Evolutionary conservation across 1,140 invertebrate species (phyloP).

Genomic region (Drosophila willistoni): DNA sequence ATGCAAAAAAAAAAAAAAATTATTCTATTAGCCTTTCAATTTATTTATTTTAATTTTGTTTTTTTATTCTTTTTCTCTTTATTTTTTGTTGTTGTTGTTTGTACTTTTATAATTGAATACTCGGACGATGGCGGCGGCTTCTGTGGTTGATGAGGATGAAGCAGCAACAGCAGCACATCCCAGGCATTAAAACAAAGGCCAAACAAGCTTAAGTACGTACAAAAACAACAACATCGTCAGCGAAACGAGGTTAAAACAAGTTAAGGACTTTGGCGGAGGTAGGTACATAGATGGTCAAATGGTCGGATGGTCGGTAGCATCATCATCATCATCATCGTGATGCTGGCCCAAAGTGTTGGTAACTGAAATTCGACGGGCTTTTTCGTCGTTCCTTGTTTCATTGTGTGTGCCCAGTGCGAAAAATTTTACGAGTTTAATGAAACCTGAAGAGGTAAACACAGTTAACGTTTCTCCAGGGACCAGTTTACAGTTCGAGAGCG

Average conservation of each 20-base stretch:
- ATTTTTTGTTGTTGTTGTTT: conserved; percentile 1
- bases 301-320: conserved; percentile 2
- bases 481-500: conserved; percentile 23
- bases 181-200: conserved; percentile 45
- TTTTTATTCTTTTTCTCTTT: conserved; percentile 17
- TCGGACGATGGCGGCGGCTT: conserved; percentile 5
- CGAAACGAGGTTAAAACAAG: conserved; percentile 62
- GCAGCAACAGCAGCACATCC: conserved; percentile 24
- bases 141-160: conserved; percentile 48
- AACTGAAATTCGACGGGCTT: conserved; percentile 41
- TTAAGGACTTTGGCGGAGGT: conserved; percentile 50
- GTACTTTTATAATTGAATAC: conserved; percentile 40
- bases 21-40: conserved; percentile 23
- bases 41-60: background rate
- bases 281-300: conserved; percentile 11
- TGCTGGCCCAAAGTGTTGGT: conserved; percentile 30
- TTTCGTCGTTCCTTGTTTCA: conserved; percentile 16
- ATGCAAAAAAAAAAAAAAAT: conserved; percentile 23
- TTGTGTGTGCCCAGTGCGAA: conserved; percentile 25
- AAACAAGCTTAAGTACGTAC: conserved; percentile 54
- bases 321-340: conserved; percentile 15
- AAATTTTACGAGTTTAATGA: conserved; percentile 60
- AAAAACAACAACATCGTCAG: conserved; percentile 26
- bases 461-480: conserved; percentile 40
- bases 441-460: conserved; percentile 64